Percentiles rank a stretch among this genome's conserved stretches.
Conservation (phyloP, 2,888 invertebrate genomes). For the Ariolimax columbianus region DNA sequence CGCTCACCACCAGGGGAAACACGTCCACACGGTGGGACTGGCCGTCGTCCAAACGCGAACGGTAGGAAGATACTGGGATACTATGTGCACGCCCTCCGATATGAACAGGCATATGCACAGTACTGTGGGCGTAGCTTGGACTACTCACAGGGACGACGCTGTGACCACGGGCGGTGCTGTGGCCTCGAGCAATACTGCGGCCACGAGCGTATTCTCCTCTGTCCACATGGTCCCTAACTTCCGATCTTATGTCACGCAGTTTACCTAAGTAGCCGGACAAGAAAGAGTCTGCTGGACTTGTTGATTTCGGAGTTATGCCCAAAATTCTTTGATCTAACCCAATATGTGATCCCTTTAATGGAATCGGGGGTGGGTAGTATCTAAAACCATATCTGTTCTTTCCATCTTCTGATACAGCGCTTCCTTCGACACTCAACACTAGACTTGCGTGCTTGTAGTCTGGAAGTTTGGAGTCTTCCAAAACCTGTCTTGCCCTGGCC, state of each 20-base stretch:
- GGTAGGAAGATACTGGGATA: constrained; percentile 57
- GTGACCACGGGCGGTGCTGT: too few relatives aligned
- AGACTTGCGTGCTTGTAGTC: constrained; percentile 69
- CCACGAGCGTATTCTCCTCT: constrained; percentile 44
- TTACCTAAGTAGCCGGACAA: constrained; percentile 55
- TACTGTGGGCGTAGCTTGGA: constrained; percentile 30
- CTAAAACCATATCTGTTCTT: constrained; percentile 64
- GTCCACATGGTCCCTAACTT: constrained; percentile 51
- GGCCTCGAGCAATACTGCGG: constrained; percentile 37
- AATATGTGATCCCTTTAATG: constrained; percentile 61
- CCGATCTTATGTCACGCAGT: constrained; percentile 53
- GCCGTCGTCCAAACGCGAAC: constrained; percentile 57
- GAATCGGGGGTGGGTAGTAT: constrained; percentile 69
- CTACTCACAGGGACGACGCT: constrained; percentile 39
- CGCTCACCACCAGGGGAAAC: constrained; percentile 55
- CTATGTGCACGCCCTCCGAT: constrained; percentile 47
- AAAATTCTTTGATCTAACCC: constrained; percentile 52
- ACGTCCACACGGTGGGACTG: constrained; percentile 58
- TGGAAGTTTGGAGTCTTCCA: constrained; percentile 60
- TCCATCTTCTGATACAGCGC: constrained; percentile 62
- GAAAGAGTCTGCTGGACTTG: constrained; percentile 53
- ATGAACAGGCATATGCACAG: constrained; percentile 49
- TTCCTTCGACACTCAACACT: constrained; percentile 71
- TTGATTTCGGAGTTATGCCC: constrained; percentile 38
- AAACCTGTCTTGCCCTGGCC: constrained; percentile 62